Evolutionary conservation across 2,888 invertebrate genomes (phyloP), one percentile per base, ranked within the genome.

Genomic region (Alcis repandata): DNA sequence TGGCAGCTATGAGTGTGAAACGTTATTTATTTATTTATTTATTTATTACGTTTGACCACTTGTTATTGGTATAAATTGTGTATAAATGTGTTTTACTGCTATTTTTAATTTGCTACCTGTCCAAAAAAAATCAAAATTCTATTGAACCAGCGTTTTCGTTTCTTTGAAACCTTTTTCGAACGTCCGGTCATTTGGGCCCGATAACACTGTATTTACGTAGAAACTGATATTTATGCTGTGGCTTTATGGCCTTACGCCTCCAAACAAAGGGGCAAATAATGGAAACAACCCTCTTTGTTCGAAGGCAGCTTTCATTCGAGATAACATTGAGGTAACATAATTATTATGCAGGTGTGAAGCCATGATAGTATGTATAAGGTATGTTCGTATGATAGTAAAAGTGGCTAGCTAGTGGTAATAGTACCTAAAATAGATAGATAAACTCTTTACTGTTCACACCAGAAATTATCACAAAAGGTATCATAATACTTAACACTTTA

Each of bases 171-270:
- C 7, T 75, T 78, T 71, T 66, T 63, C 68, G 0, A 49, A 71
- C 71, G 60, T 77, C 77, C 74, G 73, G 67, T 58, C 62, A 45
- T 51, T 57, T 38, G 53, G 43, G n/a, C 17, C 27, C 59, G 79
- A 77, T 79, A 79, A 80, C 68, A 9, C 20, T 32, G 15, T 49
- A 60, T 62, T 80, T 79, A 78, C n/a, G 8, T 13, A 51, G 7
- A 2, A 6, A 38, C 36, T 38, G n/a, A n/a, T n/a, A 7, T 19
- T 36, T 51, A 36, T 15, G 19, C 51, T 20, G 77, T 77, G 61
- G 68, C 65, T 70, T 80, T 74, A 53, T 53, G 53, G 40, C n/a
- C 15, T 79, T 51, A 78, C 81, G 78, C 79, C 74, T 80, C 70
- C 54, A 60, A 43, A 80, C 81, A 81, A 82, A 78, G 71, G 71